Conservation (phyloP, 30 jellyfish, hydroid and myxozoan species). For the Aurelia aurita region DNA sequence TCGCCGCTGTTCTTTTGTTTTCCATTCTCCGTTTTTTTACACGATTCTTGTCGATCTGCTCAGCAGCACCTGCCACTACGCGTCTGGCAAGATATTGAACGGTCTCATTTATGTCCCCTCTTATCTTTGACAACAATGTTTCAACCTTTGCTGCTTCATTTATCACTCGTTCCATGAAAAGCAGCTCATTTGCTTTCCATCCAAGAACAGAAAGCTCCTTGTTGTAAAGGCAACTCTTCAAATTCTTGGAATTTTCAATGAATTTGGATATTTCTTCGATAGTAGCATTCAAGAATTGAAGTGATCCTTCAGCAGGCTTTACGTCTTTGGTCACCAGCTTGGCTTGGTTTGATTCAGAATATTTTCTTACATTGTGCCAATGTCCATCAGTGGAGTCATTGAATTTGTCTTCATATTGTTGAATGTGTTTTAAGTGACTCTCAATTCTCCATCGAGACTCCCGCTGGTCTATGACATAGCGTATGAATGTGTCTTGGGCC, state of each 20-base stretch:
- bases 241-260: not conserved
- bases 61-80: slow-evolving; percentile 21
- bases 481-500: not conserved
- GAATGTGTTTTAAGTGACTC: not conserved
- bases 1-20: too few species aligned
- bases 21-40: too few species aligned
- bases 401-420: not conserved
- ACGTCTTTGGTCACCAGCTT: not conserved
- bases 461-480: slow-evolving; percentile 1
- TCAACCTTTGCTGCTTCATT: slow-evolving; percentile 22
- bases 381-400: not conserved
- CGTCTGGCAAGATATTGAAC: not conserved
- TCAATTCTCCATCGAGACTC: not conserved
- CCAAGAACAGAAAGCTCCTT: not conserved
- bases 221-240: slow-evolving; percentile 4
- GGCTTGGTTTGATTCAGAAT: not conserved
- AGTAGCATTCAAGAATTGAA: not conserved
- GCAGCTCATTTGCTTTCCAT: not conserved
- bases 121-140: slow-evolving; percentile 24
- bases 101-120: not conserved
- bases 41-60: slow-evolving; percentile 16
- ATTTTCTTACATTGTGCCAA: not conserved
- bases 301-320: not conserved
- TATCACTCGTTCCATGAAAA: slow-evolving; percentile 11
- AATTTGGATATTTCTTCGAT: not conserved